Conservation (phyloP, 2,888 invertebrate species). For the Byasa hedistus region DNA sequence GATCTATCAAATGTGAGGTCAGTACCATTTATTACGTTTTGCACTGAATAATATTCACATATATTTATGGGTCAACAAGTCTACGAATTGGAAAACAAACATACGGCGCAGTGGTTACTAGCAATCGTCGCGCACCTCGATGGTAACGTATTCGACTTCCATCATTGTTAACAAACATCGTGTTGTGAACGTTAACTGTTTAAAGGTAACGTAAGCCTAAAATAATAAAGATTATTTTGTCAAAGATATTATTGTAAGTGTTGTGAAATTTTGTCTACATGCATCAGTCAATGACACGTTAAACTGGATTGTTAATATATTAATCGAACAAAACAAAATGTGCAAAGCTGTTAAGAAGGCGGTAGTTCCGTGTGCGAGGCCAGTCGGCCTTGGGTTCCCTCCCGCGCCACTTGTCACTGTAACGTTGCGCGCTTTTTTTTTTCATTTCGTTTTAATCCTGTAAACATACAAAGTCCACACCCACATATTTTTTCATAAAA, state of each 20-base stretch:
- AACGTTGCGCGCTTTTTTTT: conserved; percentile 11
- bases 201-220: too few species aligned
- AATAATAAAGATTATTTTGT: too few species aligned
- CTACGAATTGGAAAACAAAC: not conserved
- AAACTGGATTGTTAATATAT: conserved; percentile 24
- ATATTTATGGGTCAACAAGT: conserved; percentile 8
- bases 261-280: too few species aligned
- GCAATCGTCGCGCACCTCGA: too few species aligned
- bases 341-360: conserved; percentile 42
- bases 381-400: conserved; percentile 46
- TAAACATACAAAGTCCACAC: conserved; percentile 1
- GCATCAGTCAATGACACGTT: conserved; percentile 8
- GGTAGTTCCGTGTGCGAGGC: conserved; percentile 44
- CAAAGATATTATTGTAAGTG: too few species aligned
- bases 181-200: too few species aligned
- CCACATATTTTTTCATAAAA: not conserved
- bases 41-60: conserved; percentile 5
- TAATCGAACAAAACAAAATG: conserved; percentile 38
- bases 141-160: too few species aligned
- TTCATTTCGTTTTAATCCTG: conserved; percentile 16
- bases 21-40: conserved; percentile 10
- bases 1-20: conserved; percentile 13
- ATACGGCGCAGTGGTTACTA: too few species aligned
- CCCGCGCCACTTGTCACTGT: conserved; percentile 33
- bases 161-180: too few species aligned